Evolutionary conservation across 2,113 vertebrate genomes (phyloP).

Genomic region (Dryoscopus gambensis): DNA sequence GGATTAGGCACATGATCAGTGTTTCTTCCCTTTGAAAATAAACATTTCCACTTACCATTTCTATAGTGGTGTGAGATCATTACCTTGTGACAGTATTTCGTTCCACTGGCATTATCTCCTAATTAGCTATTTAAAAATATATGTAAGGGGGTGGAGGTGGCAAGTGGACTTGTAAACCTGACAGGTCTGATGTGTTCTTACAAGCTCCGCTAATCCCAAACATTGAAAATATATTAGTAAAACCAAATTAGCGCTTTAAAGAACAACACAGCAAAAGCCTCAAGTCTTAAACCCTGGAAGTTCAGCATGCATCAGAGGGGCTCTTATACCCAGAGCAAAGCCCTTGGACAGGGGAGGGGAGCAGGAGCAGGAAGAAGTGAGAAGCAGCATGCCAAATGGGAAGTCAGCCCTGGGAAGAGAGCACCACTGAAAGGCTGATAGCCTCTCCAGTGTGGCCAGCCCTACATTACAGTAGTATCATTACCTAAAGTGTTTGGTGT

Average conservation of each 20-base stretch:
- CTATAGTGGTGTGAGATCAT: background rate
- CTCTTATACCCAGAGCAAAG: background rate
- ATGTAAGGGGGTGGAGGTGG: conserved; percentile 14
- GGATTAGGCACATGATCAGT: conserved; percentile 48
- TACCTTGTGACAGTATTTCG: conserved; percentile 32
- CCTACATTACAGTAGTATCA: background rate
- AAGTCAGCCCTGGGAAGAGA: background rate
- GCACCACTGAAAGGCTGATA: background rate
- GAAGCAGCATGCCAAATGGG: background rate
- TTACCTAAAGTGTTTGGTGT: background rate
- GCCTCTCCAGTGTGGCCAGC: background rate
- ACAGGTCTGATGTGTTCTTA: conserved; percentile 32
- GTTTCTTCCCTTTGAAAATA: conserved; percentile 51
- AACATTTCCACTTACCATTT: conserved; percentile 43
- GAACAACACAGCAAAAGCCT: background rate
- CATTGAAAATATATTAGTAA: background rate
- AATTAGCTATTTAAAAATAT: conserved; percentile 57
- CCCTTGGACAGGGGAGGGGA: background rate
- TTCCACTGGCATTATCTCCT: conserved; percentile 36
- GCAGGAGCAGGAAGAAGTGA: background rate
- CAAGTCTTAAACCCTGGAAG: background rate
- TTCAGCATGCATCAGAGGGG: background rate
- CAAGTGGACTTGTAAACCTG: background rate
- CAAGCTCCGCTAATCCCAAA: conserved; percentile 20
- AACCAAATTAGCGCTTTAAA: conserved; percentile 5